Evolutionary conservation across 2,113 vertebrate species (phyloP), one percentile per base, ranked within the genome.

Genomic region (Acanthochromis polyacanthus): DNA sequence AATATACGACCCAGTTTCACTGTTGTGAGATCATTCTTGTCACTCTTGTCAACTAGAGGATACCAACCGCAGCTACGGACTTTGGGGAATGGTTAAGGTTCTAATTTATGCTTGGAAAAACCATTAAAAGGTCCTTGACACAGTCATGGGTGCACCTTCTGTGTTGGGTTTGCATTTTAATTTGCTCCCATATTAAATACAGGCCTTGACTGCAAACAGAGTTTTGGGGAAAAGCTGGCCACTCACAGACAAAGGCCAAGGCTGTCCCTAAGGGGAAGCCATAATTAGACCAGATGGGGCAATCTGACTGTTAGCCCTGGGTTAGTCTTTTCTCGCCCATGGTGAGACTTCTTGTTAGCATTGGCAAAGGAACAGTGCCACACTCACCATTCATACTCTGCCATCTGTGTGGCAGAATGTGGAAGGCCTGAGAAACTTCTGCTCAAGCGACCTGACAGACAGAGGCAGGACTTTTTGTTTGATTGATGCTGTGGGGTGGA

Each of bases 251-350:
- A 91, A 90, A 90, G 88, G 85, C 80, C 85, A 85, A 40, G 17
- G 17, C 73, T 25, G 28, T 87, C 83, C 85, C 78, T 56, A 30
- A 82, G 86, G 86, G 59, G 62, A 80, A 70, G 67, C 60, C 75
- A 82, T 90, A 93, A 93, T 91, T 90, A 92, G 83, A 76, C 91
- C 92, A 92, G 88, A 92, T 91, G 91, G 90, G 90, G 81, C 45
- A 55, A 77, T 78, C 67, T 65, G 69, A 88, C 78, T 85, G 69
- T 85, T 80, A 81, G 82, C 75, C 76, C 80, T 60, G 77, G 80
- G 60, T 82, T 83, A 51, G 70, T 70, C 69, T 81, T 84, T 78
- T 71, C 59, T 74, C 22, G 58, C 58, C 69, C 62, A 61, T 83
- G 58, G 75, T 83, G 59, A 71, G 76, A 50, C 75, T 83, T 57